phyloP scores from a whole-genome alignment of 2,113 vertebrate genomes.

The Leuciscus idus region DNA sequence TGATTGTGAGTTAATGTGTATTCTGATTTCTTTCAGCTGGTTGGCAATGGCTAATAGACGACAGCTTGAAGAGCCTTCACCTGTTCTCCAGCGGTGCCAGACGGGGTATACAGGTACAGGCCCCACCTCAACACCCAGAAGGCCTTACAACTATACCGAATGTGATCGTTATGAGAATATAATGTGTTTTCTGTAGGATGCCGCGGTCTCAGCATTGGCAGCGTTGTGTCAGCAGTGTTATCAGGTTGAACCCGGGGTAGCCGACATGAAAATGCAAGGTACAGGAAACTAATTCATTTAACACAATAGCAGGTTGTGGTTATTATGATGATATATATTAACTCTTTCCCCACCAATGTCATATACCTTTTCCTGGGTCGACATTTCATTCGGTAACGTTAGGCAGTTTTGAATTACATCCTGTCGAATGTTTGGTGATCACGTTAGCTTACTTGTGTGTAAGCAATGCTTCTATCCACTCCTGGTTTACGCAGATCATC shows the following conservation, averaged over 20 bases:
- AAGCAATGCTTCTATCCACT: too few species aligned
- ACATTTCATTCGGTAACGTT: too few species aligned
- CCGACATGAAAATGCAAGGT: slow-evolving; percentile 80
- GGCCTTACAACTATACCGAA: background rate
- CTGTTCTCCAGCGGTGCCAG: slow-evolving; percentile 75
- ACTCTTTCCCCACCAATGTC: too few species aligned
- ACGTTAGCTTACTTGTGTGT: too few species aligned
- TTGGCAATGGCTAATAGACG: slow-evolving; percentile 91
- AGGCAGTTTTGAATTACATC: too few species aligned
- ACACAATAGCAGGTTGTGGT: background rate
- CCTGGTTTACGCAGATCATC: too few species aligned
- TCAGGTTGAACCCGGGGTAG: slow-evolving; percentile 69
- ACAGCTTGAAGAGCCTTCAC: slow-evolving; percentile 84
- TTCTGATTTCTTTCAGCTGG: slow-evolving; percentile 70
- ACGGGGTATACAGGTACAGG: slow-evolving; percentile 81
- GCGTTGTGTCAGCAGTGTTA: slow-evolving; percentile 86
- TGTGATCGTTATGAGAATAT: background rate
- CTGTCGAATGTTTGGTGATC: too few species aligned
- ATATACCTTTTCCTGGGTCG: too few species aligned
- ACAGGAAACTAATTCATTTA: slow-evolving; percentile 46
- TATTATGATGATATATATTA: background rate
- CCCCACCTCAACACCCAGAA: background rate
- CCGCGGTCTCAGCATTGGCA: slow-evolving; percentile 80
- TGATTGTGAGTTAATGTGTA: slow-evolving; percentile 4
- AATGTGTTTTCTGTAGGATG: slow-evolving; percentile 73